phyloP scores from a whole-genome alignment of 2,888 invertebrate species.

The Metallyticus violacea region DNA sequence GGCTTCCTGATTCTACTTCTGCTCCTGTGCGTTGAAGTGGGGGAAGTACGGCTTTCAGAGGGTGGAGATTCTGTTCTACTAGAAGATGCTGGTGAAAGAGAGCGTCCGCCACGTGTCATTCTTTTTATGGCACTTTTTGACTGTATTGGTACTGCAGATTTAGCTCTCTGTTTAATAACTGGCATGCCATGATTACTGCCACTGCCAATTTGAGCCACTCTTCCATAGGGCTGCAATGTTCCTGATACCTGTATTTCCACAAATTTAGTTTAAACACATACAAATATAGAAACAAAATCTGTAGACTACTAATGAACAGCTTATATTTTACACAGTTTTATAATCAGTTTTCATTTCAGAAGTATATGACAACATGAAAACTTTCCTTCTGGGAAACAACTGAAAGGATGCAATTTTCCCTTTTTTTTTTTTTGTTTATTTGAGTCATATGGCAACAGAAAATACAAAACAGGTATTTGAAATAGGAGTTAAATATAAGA shows the following conservation, averaged over 20 bases:
- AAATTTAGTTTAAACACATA: no score
- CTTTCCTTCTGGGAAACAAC: no score
- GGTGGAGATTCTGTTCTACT: background rate
- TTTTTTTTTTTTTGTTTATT: no score
- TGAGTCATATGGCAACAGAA: no score
- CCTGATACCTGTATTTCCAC: background rate
- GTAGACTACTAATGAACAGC: no score
- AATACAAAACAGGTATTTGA: no score
- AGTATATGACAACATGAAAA: no score
- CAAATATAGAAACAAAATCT: no score
- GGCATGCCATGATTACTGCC: background rate
- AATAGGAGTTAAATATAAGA: no score
- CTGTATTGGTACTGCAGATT: background rate
- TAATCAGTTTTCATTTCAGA: no score
- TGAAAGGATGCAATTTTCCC: no score
- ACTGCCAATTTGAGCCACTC: background rate
- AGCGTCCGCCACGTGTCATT: background rate
- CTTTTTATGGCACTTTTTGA: background rate
- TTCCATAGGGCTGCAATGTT: background rate
- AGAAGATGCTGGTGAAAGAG: background rate
- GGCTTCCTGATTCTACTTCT: background rate
- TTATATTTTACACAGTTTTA: no score
- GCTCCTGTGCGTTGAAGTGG: background rate
- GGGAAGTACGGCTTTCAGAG: background rate
- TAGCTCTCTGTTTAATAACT: background rate